These are phyloP conservation scores for Sinotaia quadrata DNA, from an alignment of 2,888 invertebrate species.

Conservation along the genomic window DNA sequence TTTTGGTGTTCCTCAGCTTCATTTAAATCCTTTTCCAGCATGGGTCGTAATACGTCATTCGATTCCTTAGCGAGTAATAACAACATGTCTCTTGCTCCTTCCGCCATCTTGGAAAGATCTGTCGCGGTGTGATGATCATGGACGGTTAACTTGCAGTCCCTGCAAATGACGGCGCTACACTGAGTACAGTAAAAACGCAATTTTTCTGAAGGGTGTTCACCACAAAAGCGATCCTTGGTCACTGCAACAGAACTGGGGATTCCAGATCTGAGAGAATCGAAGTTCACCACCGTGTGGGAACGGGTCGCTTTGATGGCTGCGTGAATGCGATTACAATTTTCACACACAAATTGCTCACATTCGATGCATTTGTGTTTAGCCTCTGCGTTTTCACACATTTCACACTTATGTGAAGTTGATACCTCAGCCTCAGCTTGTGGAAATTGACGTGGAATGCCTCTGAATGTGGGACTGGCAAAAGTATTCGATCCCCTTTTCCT, in stretches of 20 bases:
- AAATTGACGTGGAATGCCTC: too few species aligned
- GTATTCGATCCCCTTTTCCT: background rate
- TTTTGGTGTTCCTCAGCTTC: background rate
- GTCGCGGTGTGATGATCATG: conserved; percentile 12
- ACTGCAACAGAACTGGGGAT: background rate
- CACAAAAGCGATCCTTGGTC: conserved; percentile 7
- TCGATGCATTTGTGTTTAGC: background rate
- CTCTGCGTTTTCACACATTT: too few species aligned
- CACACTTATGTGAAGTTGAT: background rate
- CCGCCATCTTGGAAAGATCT: background rate
- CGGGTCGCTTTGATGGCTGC: background rate
- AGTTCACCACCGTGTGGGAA: conserved; percentile 14
- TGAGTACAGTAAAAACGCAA: conserved; percentile 20
- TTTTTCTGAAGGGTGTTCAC: conserved; percentile 8
- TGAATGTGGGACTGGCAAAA: background rate
- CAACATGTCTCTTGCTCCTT: background rate
- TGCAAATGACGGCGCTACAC: conserved; percentile 9
- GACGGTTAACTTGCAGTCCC: conserved; percentile 25
- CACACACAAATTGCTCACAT: background rate
- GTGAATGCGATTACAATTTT: background rate
- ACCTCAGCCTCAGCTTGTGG: background rate
- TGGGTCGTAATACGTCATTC: background rate
- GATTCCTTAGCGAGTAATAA: background rate
- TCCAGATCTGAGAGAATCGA: background rate
- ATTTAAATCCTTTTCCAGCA: background rate